A percentile compares a stretch with the other conserved stretches of the same genome.
These are phyloP conservation scores for Dendrocopos noguchii DNA, from an alignment of 2,113 vertebrate genomes.

Conservation along the genomic window DNA sequence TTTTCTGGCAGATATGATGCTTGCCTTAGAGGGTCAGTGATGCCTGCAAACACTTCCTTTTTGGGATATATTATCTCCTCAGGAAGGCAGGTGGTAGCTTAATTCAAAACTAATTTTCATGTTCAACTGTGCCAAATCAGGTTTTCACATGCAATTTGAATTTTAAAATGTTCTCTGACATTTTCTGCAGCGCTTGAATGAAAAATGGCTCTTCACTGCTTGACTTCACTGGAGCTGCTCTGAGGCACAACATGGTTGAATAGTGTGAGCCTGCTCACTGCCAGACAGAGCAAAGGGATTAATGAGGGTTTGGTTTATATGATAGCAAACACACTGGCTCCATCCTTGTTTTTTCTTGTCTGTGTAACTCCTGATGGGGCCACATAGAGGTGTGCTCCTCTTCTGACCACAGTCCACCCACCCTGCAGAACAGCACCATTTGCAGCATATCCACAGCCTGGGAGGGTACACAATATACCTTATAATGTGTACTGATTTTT, in stretches of 20 bases:
- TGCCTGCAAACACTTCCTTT: slow-evolving; percentile 22
- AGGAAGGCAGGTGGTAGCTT: slow-evolving; percentile 30
- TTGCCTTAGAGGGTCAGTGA: not conserved
- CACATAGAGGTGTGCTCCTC: not conserved
- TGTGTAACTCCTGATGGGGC: not conserved
- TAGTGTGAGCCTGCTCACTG: not conserved
- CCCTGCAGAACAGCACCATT: not conserved
- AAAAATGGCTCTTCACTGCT: not conserved
- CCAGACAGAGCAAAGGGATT: not conserved
- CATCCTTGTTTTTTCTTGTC: not conserved
- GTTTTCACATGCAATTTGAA: not conserved
- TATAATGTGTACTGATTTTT: not conserved
- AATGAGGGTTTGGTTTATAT: not conserved
- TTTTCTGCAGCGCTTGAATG: not conserved
- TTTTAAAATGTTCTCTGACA: not conserved
- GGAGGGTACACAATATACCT: fast-evolving
- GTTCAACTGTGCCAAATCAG: slow-evolving; percentile 35
- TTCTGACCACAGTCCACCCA: not conserved
- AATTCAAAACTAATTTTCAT: slow-evolving; percentile 37
- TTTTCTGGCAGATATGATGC: slow-evolving; percentile 13
- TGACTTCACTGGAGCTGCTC: not conserved
- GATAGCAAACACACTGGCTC: not conserved
- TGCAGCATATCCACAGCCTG: fast-evolving
- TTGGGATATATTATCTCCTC: not conserved
- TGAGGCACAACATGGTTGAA: not conserved